Evolutionary conservation across 2,888 invertebrate genomes (phyloP).

Genomic region (Lycaena phlaeas): DNA sequence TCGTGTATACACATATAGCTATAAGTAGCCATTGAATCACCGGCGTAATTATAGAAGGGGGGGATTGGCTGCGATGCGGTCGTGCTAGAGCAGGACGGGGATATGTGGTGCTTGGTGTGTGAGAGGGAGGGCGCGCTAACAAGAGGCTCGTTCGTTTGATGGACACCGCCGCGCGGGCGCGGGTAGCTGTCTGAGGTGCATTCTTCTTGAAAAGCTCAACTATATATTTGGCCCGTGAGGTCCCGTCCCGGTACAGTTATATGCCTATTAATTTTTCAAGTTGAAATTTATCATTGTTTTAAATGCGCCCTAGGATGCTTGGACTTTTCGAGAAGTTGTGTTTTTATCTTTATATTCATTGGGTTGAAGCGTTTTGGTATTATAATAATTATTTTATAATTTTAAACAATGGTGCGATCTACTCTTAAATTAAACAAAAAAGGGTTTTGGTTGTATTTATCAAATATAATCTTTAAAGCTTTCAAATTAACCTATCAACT

Average conservation of each 20-base stretch:
- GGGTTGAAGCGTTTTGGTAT: no score
- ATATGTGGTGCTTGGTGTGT: slow-evolving; percentile 32
- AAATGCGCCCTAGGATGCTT: neutral
- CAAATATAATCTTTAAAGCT: no score
- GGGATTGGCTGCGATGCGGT: slow-evolving; percentile 71
- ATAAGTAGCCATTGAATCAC: slow-evolving; percentile 73
- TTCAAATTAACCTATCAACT: no score
- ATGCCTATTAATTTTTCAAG: slow-evolving; percentile 25
- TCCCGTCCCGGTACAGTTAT: slow-evolving; percentile 46
- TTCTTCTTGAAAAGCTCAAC: slow-evolving; percentile 70
- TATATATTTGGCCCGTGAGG: slow-evolving; percentile 59
- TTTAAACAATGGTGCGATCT: no score
- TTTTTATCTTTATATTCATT: neutral
- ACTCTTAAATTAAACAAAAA: no score
- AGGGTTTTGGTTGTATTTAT: no score
- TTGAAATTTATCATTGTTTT: slow-evolving; percentile 5
- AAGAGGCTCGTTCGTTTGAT: slow-evolving; percentile 73
- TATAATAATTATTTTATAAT: no score
- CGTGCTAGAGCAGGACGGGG: slow-evolving; percentile 41
- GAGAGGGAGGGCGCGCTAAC: slow-evolving; percentile 59
- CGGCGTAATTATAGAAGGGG: slow-evolving; percentile 74
- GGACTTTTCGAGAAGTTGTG: neutral
- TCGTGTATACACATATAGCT: slow-evolving; percentile 55
- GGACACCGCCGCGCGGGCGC: slow-evolving; percentile 68
- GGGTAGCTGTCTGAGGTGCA: slow-evolving; percentile 65